A percentile compares a stretch with the other conserved stretches of the same genome.
Conservation (phyloP, 2,797 vertebrate genomes). For the Notamacropus eugenii region DNA sequence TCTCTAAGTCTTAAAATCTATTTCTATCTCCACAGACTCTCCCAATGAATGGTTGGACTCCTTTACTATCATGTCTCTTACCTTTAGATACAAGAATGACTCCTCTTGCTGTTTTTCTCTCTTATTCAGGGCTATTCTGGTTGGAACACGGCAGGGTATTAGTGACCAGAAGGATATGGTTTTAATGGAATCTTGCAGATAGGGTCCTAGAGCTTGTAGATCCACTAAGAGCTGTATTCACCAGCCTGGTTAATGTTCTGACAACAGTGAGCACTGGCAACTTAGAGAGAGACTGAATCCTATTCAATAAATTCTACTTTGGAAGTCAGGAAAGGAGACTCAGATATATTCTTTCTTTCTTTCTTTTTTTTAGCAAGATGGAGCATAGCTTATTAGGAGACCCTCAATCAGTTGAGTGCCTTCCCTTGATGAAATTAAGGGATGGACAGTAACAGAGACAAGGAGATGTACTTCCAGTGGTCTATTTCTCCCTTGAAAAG, state of each 20-base stretch:
- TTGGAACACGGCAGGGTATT: background rate
- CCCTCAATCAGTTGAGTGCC: background rate
- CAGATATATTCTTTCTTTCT: background rate
- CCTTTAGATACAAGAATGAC: background rate
- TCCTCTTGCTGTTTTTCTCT: background rate
- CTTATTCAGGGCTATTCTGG: background rate
- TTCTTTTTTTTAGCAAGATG: background rate
- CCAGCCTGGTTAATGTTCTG: background rate
- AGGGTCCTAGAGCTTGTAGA: background rate
- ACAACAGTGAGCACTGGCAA: background rate
- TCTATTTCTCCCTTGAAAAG: background rate
- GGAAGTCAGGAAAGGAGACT: background rate
- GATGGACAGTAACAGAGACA: background rate
- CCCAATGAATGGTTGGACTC: background rate
- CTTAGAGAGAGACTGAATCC: background rate
- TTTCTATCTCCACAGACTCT: background rate
- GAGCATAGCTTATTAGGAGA: background rate
- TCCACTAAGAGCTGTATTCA: background rate
- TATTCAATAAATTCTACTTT: background rate
- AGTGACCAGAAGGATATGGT: background rate
- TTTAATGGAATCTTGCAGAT: background rate
- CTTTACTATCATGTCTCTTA: background rate
- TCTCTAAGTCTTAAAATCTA: background rate
- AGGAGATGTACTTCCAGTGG: background rate
- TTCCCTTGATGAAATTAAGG: background rate